Evolutionary conservation across 2,888 invertebrate genomes (phyloP).

Genomic region (Ceriagrion tenellum): DNA sequence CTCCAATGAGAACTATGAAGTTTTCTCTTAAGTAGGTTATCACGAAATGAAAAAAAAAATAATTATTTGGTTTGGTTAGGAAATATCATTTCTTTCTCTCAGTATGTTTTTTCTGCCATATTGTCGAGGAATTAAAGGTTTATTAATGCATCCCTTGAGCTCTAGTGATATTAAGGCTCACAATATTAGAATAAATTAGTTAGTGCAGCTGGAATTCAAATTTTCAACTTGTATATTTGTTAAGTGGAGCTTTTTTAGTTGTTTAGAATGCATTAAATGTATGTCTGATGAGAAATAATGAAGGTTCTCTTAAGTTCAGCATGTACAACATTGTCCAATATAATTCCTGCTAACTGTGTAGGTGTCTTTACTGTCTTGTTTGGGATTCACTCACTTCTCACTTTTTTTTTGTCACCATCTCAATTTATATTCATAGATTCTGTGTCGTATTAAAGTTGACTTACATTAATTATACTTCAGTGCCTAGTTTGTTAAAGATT

Average conservation of each 20-base stretch:
- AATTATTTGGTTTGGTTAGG: not conserved
- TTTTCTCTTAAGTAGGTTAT: not conserved
- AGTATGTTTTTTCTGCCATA: not conserved
- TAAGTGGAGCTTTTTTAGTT: not conserved
- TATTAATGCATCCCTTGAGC: not conserved
- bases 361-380: constrained; percentile 12
- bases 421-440: not conserved
- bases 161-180: not conserved
- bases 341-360: not conserved
- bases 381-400: not conserved
- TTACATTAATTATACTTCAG: not conserved
- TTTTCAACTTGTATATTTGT: not conserved
- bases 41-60: not conserved
- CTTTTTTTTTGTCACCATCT: not conserved
- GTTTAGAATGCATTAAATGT: not conserved
- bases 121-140: not conserved
- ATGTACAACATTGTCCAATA: not conserved
- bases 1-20: not conserved
- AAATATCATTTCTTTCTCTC: not conserved
- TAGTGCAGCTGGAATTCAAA: not conserved
- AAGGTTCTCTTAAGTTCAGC: not conserved
- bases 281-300: not conserved
- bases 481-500: not conserved
- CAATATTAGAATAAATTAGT: not conserved
- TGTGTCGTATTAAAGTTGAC: not conserved